Conservation (phyloP, 2,113 vertebrate species). For the Coracopsis vasa region DNA sequence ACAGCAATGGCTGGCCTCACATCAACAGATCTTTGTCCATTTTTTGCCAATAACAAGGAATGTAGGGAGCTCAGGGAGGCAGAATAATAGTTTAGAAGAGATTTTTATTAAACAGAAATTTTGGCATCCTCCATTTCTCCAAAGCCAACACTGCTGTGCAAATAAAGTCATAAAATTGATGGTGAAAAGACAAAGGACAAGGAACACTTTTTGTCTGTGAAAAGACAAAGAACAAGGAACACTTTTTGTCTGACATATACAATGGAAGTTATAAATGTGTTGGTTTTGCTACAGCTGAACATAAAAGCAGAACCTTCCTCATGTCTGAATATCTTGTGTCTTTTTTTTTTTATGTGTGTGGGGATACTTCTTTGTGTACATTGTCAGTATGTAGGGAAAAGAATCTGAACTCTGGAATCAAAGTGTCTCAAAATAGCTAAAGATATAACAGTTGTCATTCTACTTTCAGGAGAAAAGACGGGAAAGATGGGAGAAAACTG, state of each 20-base stretch:
- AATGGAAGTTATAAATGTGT: not conserved
- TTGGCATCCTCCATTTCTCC: not conserved
- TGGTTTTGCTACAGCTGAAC: not conserved
- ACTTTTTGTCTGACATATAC: fast-evolving
- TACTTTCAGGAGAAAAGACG: not conserved
- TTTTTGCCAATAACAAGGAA: not conserved
- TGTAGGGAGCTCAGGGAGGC: not conserved
- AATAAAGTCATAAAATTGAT: not conserved
- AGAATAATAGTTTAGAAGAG: not conserved
- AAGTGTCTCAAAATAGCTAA: not conserved
- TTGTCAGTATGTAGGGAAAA: not conserved
- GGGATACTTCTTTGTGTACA: not conserved
- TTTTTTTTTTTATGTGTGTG: not conserved
- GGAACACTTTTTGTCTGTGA: not conserved
- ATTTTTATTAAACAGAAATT: not conserved
- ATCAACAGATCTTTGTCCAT: not conserved
- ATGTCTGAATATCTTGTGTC: not conserved
- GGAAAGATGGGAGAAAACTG: not conserved
- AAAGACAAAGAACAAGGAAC: not conserved
- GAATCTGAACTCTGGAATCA: not conserved
- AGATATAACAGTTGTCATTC: not conserved
- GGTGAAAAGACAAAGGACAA: not conserved
- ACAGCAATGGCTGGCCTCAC: not conserved
- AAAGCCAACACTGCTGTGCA: not conserved
- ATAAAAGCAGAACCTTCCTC: not conserved